phyloP scores from a whole-genome alignment of 2,113 vertebrate species.

The Nanorana parkeri region DNA sequence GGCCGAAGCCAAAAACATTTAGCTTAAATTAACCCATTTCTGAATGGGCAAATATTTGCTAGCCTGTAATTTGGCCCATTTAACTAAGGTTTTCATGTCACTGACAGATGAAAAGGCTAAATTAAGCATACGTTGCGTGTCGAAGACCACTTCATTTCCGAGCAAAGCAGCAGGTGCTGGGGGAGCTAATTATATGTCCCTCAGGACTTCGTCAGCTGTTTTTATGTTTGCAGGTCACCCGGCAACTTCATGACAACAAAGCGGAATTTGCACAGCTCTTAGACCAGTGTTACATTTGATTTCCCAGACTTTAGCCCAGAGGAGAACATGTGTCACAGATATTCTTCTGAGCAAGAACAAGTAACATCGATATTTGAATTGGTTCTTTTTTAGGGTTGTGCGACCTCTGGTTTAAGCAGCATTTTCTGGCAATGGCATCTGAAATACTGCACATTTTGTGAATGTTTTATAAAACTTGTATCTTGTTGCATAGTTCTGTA shows the following conservation, averaged over 20 bases:
- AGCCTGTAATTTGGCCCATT: neutral
- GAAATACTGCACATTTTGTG: too few relatives aligned
- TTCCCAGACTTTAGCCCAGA: neutral
- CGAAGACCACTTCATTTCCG: neutral
- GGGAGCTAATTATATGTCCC: slow-evolving; percentile 48
- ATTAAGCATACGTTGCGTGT: slow-evolving; percentile 11
- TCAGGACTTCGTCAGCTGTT: slow-evolving; percentile 31
- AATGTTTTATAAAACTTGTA: too few relatives aligned
- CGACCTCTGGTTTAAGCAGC: neutral
- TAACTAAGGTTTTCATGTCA: neutral
- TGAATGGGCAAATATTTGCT: too few relatives aligned
- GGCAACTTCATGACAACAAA: slow-evolving; percentile 48
- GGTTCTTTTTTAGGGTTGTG: too few relatives aligned
- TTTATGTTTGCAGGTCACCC: slow-evolving; percentile 40
- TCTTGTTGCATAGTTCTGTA: too few relatives aligned
- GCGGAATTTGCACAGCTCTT: neutral
- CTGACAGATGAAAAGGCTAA: slow-evolving; percentile 15
- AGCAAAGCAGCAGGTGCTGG: slow-evolving; percentile 39
- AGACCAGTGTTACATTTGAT: neutral
- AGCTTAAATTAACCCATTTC: too few relatives aligned
- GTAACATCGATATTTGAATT: neutral
- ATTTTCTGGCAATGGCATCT: too few relatives aligned
- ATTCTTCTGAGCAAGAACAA: too few relatives aligned
- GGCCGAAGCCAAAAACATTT: too few relatives aligned
- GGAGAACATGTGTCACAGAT: neutral